Conservation (phyloP, 2,888 invertebrate species). For the Monochamus alternatus region DNA sequence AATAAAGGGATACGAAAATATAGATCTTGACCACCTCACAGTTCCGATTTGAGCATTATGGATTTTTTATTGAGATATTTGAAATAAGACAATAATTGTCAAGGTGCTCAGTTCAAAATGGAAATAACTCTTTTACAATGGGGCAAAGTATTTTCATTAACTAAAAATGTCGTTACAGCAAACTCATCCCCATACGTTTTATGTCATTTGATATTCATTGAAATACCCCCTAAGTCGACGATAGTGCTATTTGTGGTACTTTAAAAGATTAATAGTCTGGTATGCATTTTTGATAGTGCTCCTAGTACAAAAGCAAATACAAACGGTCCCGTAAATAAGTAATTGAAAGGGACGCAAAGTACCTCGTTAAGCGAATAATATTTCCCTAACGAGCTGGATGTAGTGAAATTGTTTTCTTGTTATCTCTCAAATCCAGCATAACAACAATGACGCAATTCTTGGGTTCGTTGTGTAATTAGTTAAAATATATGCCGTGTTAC, state of each 20-base stretch:
- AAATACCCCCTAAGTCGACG: background rate
- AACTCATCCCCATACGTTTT: too few relatives aligned
- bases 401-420: background rate
- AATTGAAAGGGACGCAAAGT: slow-evolving; percentile 7
- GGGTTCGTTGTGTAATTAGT: background rate
- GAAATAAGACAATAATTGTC: too few relatives aligned
- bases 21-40: too few relatives aligned
- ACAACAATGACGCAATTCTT: background rate
- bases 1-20: too few relatives aligned
- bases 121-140: too few relatives aligned
- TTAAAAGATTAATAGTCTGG: background rate
- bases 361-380: slow-evolving; percentile 4
- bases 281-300: background rate
- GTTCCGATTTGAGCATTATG: too few relatives aligned
- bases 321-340: background rate
- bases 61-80: too few relatives aligned
- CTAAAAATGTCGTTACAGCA: background rate
- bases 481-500: too few relatives aligned
- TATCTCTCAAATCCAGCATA: background rate
- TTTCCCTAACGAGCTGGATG: background rate
- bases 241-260: background rate
- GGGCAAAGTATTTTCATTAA: too few relatives aligned
- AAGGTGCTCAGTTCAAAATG: too few relatives aligned
- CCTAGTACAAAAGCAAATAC: background rate
- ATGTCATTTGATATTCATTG: background rate